Evolutionary conservation across 2,888 invertebrate species (phyloP), one percentile per base, ranked within the genome.

Genomic region (Cyclophora albipunctata): DNA sequence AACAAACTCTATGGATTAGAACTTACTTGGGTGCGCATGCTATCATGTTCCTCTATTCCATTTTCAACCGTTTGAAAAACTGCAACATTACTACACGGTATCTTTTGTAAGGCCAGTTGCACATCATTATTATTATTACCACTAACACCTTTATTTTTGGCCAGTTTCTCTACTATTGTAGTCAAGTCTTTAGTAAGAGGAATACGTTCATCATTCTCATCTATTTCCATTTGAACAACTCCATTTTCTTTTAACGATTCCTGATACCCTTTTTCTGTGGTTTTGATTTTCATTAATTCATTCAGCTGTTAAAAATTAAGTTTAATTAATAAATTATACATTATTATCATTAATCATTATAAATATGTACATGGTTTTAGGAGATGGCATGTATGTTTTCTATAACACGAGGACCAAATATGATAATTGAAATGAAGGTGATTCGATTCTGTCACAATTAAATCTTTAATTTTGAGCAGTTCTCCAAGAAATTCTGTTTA

Each of bases 51-150:
- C 61, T 64, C 73, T 52, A 78, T 71, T 59, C 69, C 67, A 58
- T 60, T 53, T 41, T 78, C 66, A 52, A 92, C 66, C 52, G 91
- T 93, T 78, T 94, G 94, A 73, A 92, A 94, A 0, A 93, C 91
- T 34, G 92, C 93, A 41, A 87, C 88, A 45, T 86, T 78, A 61
- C 90, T 91, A 41, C 89, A 90, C 5, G 91, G 90, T 55, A 93
- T 91, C 51, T 82, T 77, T 64, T 92, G 90, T 42, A 92, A 71
- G 35, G 78, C 63, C 55, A 78, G 72, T 50, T 69, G 67, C 5
- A 75, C 69, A 33, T 77, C 73, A 57, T 50, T 34, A 7, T 58
- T 34, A 7, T 58, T 62, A 40, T 52, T 58, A 35, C 68, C 57
- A 41, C 57, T 35, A 34, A 69, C 58, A 40, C 78, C 79, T 62